phyloP scores from a whole-genome alignment of 2,888 invertebrate species.

The Congeria kusceri region DNA sequence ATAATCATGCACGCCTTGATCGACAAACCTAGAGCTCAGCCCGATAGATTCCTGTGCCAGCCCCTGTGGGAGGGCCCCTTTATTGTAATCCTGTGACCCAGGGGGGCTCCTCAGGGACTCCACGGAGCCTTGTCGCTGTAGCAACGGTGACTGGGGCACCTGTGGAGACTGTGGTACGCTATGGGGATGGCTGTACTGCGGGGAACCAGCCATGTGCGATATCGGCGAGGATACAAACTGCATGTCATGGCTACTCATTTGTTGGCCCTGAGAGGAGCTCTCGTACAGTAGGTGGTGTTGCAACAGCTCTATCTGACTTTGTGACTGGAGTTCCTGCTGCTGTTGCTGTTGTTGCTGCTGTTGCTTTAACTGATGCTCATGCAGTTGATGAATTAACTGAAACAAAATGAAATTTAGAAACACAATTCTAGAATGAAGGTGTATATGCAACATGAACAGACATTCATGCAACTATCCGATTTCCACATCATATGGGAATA shows the following conservation, averaged over 20 bases:
- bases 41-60: constrained; percentile 25
- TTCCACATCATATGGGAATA: too few species aligned
- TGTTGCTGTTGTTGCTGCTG: constrained; percentile 68
- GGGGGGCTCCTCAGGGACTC: constrained; percentile 58
- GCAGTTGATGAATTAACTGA: constrained; percentile 47
- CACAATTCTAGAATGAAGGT: too few species aligned
- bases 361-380: constrained; percentile 61
- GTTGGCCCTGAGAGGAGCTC: neutral
- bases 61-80: constrained; percentile 20
- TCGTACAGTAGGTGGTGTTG: constrained; percentile 6
- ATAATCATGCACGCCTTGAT: constrained; percentile 32
- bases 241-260: neutral
- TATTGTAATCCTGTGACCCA: constrained; percentile 24
- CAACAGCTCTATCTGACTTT: constrained; percentile 42
- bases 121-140: constrained; percentile 64
- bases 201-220: constrained; percentile 56
- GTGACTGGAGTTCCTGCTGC: constrained; percentile 54
- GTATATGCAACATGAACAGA: too few species aligned
- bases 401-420: too few species aligned
- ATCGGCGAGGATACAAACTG: constrained; percentile 45
- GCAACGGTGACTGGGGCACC: constrained; percentile 53
- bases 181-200: constrained; percentile 51
- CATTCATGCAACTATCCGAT: too few species aligned
- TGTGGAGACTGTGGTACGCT: constrained; percentile 54
- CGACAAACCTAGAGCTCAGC: constrained; percentile 9